Percentiles rank a stretch among this genome's conserved stretches.
These are phyloP conservation scores for Ennomos quercinarius DNA, from an alignment of 2,888 invertebrate species.

Conservation along the genomic window DNA sequence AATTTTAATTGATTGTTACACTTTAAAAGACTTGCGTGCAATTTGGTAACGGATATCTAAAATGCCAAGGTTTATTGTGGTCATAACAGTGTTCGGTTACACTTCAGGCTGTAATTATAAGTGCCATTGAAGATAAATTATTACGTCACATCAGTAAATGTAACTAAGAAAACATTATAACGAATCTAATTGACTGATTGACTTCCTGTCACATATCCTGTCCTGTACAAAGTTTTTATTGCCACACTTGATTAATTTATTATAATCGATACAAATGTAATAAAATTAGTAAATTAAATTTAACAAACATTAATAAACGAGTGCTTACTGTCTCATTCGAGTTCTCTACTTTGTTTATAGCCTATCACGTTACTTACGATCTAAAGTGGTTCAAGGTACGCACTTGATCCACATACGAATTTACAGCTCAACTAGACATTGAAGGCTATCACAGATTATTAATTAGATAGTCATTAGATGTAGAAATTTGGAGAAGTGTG, in stretches of 20 bases:
- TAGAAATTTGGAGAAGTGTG: background rate
- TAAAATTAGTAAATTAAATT: background rate
- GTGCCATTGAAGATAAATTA: conserved; percentile 31
- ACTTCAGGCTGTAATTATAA: conserved; percentile 22
- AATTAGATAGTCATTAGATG: background rate
- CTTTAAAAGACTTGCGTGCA: conserved; percentile 49
- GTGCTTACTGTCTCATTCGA: background rate
- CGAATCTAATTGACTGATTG: conserved; percentile 9
- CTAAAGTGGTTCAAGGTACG: conserved; percentile 29
- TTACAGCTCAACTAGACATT: conserved; percentile 13
- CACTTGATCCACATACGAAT: conserved; percentile 30
- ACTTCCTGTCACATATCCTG: conserved; percentile 22
- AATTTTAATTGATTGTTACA: conserved; percentile 56
- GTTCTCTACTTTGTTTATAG: conserved; percentile 12
- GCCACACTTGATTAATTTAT: background rate
- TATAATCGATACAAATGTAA: conserved; percentile 2
- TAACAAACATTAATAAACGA: too few species aligned
- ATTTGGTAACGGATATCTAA: conserved; percentile 59
- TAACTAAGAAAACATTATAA: conserved; percentile 7
- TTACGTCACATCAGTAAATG: conserved; percentile 18
- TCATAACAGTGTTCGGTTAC: conserved; percentile 38
- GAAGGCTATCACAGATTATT: background rate
- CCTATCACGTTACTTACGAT: conserved; percentile 1
- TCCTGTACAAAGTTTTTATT: conserved; percentile 17
- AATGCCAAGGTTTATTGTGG: conserved; percentile 69